Evolutionary conservation across 2,888 invertebrate genomes (phyloP).

Genomic region (Girardia tigrina): DNA sequence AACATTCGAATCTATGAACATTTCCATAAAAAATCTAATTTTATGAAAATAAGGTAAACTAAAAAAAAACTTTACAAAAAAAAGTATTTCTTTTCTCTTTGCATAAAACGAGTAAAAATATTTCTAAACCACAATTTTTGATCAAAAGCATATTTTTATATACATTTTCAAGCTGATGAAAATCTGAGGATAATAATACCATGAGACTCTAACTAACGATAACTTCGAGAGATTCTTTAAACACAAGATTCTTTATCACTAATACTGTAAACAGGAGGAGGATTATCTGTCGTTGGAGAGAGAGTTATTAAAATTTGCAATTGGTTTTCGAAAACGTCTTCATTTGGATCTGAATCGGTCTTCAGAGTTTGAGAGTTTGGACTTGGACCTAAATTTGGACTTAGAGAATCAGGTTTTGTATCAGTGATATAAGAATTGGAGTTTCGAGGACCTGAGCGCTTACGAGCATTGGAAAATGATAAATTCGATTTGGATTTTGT

Average conservation of each 20-base stretch:
- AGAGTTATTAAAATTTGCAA: slow-evolving; percentile 15
- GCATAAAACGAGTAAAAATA: too few species aligned
- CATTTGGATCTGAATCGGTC: neutral
- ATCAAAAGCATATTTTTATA: neutral
- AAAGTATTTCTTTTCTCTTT: neutral
- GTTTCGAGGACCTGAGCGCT: neutral
- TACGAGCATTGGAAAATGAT: neutral
- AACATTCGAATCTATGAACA: neutral
- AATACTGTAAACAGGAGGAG: slow-evolving; percentile 17
- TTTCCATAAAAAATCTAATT: neutral
- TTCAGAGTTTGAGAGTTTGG: neutral
- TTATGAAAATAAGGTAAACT: slow-evolving; percentile 23
- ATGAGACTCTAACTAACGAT: neutral
- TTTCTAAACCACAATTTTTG: too few species aligned
- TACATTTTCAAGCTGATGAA: neutral
- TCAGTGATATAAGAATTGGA: neutral
- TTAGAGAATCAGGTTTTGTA: neutral
- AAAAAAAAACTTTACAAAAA: neutral
- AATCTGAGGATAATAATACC: slow-evolving; percentile 9
- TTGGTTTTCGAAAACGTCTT: slow-evolving; percentile 8
- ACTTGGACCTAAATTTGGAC: neutral
- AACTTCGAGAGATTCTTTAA: neutral
- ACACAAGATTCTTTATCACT: slow-evolving; percentile 18
- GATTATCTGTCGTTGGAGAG: neutral
- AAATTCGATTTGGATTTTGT: slow-evolving; percentile 12